Evolutionary conservation across 2,888 invertebrate species (phyloP).

Genomic region (Lathronympha strigana): DNA sequence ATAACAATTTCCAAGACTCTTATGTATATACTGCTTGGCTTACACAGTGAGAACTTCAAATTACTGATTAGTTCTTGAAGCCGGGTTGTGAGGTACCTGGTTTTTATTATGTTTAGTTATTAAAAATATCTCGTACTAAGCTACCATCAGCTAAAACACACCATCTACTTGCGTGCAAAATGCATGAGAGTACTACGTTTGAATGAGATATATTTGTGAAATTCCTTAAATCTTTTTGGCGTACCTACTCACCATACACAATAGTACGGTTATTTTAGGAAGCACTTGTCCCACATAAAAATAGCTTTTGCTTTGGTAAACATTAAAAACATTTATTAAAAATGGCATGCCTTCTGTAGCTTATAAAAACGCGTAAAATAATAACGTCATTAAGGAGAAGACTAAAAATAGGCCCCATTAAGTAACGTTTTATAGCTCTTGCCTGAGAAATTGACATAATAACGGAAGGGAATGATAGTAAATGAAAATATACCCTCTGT

Average conservation of each 20-base stretch:
- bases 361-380: background rate
- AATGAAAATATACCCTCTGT: constrained; percentile 14
- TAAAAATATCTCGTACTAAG: no score
- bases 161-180: constrained; percentile 43
- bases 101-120: no score
- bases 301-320: constrained; percentile 32
- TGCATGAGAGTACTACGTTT: no score
- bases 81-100: no score
- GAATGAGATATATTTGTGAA: constrained; percentile 43
- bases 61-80: no score
- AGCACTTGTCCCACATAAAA: constrained; percentile 42
- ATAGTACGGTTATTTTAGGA: constrained; percentile 38
- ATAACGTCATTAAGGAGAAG: background rate
- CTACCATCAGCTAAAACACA: background rate
- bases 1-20: constrained; percentile 4
- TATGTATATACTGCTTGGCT: background rate
- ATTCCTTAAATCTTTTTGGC: constrained; percentile 45
- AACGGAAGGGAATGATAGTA: constrained; percentile 20
- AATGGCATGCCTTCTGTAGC: background rate
- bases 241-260: constrained; percentile 38
- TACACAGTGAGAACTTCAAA: background rate
- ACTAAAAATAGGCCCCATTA: constrained; percentile 2
- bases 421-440: background rate
- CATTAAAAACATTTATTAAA: background rate
- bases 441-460: constrained; percentile 7